phyloP scores from a whole-genome alignment of 2,113 vertebrate species.

The Chionis minor region DNA sequence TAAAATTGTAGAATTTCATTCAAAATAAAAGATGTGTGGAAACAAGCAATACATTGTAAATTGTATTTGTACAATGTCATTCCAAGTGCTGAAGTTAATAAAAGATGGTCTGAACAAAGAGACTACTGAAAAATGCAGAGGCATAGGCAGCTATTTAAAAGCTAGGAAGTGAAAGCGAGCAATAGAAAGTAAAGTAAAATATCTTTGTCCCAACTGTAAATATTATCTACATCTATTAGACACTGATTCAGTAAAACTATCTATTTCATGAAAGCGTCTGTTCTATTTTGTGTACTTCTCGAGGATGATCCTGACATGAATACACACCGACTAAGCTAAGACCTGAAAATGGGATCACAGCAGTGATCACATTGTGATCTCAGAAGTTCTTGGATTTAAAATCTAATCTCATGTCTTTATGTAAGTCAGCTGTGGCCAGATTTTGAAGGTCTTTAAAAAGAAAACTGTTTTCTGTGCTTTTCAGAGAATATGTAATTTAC shows the following conservation, averaged over 20 bases:
- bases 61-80: neutral
- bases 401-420: neutral
- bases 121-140: neutral
- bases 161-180: neutral
- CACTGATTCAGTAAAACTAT: neutral
- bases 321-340: neutral
- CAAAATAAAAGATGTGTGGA: neutral
- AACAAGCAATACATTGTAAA: neutral
- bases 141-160: neutral
- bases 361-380: neutral
- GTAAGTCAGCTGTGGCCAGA: neutral
- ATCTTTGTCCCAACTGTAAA: neutral
- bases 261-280: neutral
- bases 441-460: neutral
- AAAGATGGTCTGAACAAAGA: neutral
- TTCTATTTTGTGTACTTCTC: neutral
- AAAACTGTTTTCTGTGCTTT: neutral
- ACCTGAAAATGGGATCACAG: neutral
- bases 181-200: neutral
- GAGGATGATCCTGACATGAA: neutral
- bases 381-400: neutral
- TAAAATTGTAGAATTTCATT: neutral
- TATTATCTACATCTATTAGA: neutral
- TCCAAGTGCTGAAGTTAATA: neutral
- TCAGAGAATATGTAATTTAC: neutral